Evolutionary conservation across 2,888 invertebrate species (phyloP).

Genomic region (Petrophora chlorosata): DNA sequence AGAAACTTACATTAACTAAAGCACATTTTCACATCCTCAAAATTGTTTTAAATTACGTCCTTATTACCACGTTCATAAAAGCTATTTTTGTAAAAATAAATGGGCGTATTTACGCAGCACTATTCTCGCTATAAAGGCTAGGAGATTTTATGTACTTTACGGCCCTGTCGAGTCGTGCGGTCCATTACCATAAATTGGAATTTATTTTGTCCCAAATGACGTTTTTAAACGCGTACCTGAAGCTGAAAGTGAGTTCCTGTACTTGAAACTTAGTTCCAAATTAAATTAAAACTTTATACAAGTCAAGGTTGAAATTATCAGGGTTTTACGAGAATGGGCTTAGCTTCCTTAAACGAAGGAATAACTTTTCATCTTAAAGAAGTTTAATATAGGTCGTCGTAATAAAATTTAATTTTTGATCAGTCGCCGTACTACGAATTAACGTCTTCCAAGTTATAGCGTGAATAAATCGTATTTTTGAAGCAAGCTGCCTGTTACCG

Average conservation of each 20-base stretch:
- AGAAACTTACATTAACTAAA: too few species aligned
- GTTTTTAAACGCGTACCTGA: conserved; percentile 30
- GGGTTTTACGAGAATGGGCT: conserved; percentile 9
- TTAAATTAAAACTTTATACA: conserved; percentile 22
- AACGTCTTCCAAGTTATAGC: not conserved
- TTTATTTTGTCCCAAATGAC: conserved; percentile 32
- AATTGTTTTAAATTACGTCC: conserved; percentile 16
- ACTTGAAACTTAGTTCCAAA: conserved; percentile 18
- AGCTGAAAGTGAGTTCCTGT: conserved; percentile 14
- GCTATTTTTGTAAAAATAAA: conserved; percentile 17
- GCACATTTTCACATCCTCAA: not conserved
- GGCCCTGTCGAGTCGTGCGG: conserved; percentile 20
- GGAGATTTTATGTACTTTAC: conserved; percentile 26
- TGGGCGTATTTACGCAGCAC: conserved; percentile 13
- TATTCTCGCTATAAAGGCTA: conserved; percentile 12
- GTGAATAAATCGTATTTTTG: too few species aligned
- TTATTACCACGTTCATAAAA: conserved; percentile 9
- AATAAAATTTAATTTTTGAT: conserved; percentile 2
- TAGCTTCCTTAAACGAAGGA: conserved; percentile 12
- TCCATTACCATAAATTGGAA: conserved; percentile 38
- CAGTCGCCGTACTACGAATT: not conserved
- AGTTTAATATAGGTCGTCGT: conserved; percentile 1
- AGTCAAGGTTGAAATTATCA: conserved; percentile 19
- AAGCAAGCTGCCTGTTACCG: too few species aligned
- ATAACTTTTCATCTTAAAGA: conserved; percentile 14